Evolutionary conservation across 1,140 invertebrate genomes (phyloP), one percentile per base, ranked within the genome.

Genomic region (Pogonomyrmex californicus): DNA sequence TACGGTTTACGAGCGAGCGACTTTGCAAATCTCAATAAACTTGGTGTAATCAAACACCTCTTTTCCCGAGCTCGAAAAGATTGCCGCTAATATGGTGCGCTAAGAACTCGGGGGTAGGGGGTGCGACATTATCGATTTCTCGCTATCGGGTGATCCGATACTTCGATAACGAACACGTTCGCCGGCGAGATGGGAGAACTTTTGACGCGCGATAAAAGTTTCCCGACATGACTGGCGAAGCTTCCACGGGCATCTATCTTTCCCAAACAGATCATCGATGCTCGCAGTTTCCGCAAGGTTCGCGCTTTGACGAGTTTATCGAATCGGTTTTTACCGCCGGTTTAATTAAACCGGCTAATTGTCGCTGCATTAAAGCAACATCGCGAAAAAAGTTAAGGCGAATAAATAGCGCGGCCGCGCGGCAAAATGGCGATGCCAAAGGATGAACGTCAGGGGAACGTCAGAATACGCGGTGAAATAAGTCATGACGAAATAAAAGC

Each of bases 191-290:
- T 62, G 82, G 76, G 12, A 36, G 68, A 86, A 87, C 77, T 89
- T 89, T 73, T 88, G 86, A 89, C 82, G 87, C 82, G 88, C 81
- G 86, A 86, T 89, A 85, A 88, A 89, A 89, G 81, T 88, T 85
- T 17, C 41, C 23, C 41, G 60, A 58, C 56, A 75, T 68, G 75
- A 79, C 62, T 79, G 63, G 41, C 4, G 30, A 60, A 83, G 78
- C 68, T 83, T 49, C 79, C 63, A 38, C n/a, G 30, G 38, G 76
- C 56, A 66, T 86, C 49, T 38, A 86, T 68, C 76, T 79, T 85
- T 66, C 23, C 17, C 71, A 65, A 58, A 85, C 73, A 56, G 83
- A 77, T 85, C 83, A 79, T 85, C 75, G 47, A 65, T 14, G 62
- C 68, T 17, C 51, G 83, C n/a, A 75, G 38, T 60, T 60, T 60